phyloP scores from a whole-genome alignment of 2,797 vertebrate species.

The Cyprinella venusta region DNA sequence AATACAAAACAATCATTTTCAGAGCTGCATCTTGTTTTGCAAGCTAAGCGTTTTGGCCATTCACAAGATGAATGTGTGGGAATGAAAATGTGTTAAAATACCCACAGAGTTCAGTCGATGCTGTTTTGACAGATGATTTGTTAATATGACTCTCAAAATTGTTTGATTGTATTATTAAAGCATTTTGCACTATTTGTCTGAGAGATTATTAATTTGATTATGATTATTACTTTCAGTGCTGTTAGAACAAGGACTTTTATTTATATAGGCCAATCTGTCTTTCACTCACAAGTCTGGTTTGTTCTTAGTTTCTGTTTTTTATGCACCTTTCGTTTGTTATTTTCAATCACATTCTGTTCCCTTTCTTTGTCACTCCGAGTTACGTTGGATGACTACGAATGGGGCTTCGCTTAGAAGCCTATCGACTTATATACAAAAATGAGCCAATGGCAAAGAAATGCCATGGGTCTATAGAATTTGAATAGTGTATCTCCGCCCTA shows the following conservation, averaged over 20 bases:
- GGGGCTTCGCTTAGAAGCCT: too few species aligned
- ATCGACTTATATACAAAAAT: too few species aligned
- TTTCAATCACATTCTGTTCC: too few species aligned
- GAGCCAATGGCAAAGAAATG: too few species aligned
- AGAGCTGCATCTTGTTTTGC: conserved; percentile 51
- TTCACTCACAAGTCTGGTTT: too few species aligned
- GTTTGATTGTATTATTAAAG: conserved; percentile 43
- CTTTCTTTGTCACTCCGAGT: too few species aligned
- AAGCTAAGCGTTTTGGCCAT: conserved; percentile 57
- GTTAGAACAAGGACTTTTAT: conserved; percentile 4
- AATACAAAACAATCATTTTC: conserved; percentile 61
- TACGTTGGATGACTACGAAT: too few species aligned
- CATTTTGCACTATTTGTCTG: conserved; percentile 27
- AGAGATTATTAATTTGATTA: conserved; percentile 43
- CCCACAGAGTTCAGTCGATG: conserved; percentile 47
- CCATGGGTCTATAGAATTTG: too few species aligned
- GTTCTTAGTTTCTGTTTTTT: too few species aligned
- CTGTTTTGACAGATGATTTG: conserved; percentile 56
- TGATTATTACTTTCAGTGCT: conserved; percentile 28
- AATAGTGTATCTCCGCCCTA: too few species aligned
- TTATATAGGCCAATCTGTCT: neutral
- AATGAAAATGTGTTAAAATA: conserved; percentile 58
- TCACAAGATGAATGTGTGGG: conserved; percentile 56
- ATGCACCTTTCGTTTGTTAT: too few species aligned
- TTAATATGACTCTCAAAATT: conserved; percentile 56